Evolutionary conservation across 2,113 vertebrate species (phyloP).

Genomic region (Heterochromis multidens): DNA sequence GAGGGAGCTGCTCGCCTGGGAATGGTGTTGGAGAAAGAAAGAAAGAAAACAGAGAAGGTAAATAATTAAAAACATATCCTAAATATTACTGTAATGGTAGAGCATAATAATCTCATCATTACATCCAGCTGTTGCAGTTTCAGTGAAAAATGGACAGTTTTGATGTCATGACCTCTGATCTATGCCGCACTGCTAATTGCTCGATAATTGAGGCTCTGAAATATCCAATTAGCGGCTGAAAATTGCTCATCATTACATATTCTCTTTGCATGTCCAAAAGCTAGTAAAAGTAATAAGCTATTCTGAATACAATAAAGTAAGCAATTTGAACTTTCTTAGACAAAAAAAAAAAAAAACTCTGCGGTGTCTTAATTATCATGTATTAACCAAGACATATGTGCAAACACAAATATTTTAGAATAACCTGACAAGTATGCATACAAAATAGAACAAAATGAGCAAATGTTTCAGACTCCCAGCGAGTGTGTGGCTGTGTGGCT

Average conservation of each 20-base stretch:
- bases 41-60: background rate
- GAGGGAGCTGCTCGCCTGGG: conserved; percentile 91
- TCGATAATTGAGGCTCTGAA: background rate
- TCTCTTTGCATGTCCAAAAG: background rate
- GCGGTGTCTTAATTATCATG: background rate
- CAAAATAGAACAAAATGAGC: background rate
- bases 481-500: background rate
- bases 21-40: background rate
- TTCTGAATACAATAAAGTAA: background rate
- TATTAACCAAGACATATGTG: background rate
- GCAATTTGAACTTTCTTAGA: background rate
- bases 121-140: background rate
- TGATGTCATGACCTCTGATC: conserved; percentile 22
- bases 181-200: background rate
- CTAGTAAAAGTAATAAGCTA: background rate
- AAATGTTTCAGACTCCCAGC: background rate
- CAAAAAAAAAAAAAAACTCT: background rate
- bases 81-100: background rate
- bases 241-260: background rate
- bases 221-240: conserved; percentile 3
- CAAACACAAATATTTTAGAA: background rate
- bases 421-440: background rate
- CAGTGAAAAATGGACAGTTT: background rate
- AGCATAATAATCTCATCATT: background rate
- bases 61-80: background rate